A percentile compares a stretch with the other conserved stretches of the same genome.
Conservation (phyloP, 2,888 invertebrate species). For the Calameuta idolon region DNA sequence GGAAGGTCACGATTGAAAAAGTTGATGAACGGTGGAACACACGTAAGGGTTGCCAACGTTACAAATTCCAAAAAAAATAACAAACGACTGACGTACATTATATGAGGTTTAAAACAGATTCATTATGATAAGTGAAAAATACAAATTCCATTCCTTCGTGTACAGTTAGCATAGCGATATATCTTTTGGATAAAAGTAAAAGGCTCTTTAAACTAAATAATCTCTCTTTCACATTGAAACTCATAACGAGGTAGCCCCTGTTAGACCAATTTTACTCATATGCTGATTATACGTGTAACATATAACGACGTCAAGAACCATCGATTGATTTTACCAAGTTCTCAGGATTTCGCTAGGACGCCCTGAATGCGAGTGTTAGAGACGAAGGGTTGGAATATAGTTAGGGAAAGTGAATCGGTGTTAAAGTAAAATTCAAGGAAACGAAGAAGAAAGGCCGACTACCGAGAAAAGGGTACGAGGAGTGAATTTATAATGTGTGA, state of each 20-base stretch:
- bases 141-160: too few relatives aligned
- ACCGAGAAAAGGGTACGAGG: conserved; percentile 11
- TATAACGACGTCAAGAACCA: background rate
- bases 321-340: background rate
- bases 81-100: background rate
- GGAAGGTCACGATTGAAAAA: background rate
- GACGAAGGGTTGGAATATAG: background rate
- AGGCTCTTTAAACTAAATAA: too few relatives aligned
- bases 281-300: background rate
- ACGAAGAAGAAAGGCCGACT: background rate
- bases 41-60: background rate
- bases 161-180: background rate
- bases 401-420: conserved; percentile 21
- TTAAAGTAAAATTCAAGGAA: background rate
- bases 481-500: background rate
- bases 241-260: background rate
- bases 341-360: background rate
- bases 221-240: background rate
- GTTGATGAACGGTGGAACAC: background rate
- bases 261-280: background rate
- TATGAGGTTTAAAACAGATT: background rate
- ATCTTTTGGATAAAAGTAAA: background rate
- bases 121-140: background rate
- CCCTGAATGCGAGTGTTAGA: background rate
- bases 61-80: background rate